Evolutionary conservation across 2,113 vertebrate species (phyloP).

Genomic region (Trichechus manatus): DNA sequence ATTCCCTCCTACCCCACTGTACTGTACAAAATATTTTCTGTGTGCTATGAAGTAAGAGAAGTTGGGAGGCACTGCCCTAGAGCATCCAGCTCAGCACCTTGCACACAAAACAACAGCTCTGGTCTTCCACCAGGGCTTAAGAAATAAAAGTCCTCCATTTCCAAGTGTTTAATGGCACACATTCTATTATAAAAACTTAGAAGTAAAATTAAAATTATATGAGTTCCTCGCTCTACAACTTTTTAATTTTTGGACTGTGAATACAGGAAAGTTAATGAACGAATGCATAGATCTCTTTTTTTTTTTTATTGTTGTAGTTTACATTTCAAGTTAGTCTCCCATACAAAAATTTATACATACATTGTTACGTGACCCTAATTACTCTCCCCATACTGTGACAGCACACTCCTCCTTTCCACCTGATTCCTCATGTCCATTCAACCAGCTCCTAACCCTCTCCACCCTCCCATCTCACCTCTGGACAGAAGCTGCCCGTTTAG

Average conservation of each 20-base stretch:
- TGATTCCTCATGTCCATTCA: too few relatives aligned
- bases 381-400: too few relatives aligned
- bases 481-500: too few relatives aligned
- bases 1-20: background rate
- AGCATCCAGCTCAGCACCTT: background rate
- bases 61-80: background rate
- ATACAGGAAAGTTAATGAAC: constrained; percentile 37
- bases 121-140: background rate
- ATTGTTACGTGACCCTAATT: too few relatives aligned
- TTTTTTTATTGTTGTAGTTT: too few relatives aligned
- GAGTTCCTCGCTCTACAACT: constrained; percentile 2
- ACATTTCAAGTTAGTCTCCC: too few relatives aligned
- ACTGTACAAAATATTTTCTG: background rate
- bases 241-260: constrained; percentile 40
- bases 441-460: too few relatives aligned
- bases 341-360: too few relatives aligned
- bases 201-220: constrained; percentile 48
- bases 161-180: background rate
- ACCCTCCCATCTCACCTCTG: too few relatives aligned
- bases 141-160: constrained; percentile 28
- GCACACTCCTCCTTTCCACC: too few relatives aligned
- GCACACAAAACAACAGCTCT: background rate
- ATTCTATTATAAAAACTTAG: constrained; percentile 5
- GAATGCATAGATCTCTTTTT: background rate
- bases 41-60: background rate